Conservation (phyloP, 2,113 vertebrate species). For the Calypte anna region DNA sequence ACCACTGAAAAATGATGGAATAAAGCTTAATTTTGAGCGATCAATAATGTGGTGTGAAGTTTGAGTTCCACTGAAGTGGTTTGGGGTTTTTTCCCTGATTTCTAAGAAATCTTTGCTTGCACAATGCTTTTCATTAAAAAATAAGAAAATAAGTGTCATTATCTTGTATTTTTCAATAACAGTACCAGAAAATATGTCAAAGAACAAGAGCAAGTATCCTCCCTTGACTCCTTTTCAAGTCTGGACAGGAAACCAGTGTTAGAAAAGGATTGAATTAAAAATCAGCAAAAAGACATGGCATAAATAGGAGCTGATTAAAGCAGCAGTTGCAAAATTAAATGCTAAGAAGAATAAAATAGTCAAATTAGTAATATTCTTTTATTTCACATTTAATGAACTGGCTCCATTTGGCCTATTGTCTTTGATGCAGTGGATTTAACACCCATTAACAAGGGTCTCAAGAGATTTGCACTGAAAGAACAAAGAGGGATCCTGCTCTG, state of each 20-base stretch:
- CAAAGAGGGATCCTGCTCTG: background rate
- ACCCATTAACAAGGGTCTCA: background rate
- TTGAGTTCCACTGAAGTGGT: background rate
- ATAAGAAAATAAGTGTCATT: background rate
- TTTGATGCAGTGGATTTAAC: background rate
- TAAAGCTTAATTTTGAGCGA: background rate
- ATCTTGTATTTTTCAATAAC: background rate
- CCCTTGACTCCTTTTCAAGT: background rate
- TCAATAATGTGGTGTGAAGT: background rate
- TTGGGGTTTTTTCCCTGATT: background rate
- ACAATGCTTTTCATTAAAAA: background rate
- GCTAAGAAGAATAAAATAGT: background rate
- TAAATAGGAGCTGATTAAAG: slow-evolving; percentile 42
- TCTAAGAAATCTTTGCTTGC: background rate
- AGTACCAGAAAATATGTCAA: background rate
- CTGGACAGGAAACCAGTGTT: slow-evolving; percentile 2
- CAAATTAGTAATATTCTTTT: slow-evolving; percentile 1
- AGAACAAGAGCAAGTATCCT: slow-evolving; percentile 15
- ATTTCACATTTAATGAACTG: background rate
- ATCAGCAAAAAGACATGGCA: background rate
- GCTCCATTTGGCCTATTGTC: background rate
- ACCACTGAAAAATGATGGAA: background rate
- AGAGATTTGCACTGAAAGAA: background rate
- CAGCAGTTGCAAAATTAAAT: slow-evolving; percentile 8
- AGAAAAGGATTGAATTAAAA: slow-evolving; percentile 5